Evolutionary conservation across 2,113 vertebrate genomes (phyloP).

Genomic region (Phylloscopus whistleri): DNA sequence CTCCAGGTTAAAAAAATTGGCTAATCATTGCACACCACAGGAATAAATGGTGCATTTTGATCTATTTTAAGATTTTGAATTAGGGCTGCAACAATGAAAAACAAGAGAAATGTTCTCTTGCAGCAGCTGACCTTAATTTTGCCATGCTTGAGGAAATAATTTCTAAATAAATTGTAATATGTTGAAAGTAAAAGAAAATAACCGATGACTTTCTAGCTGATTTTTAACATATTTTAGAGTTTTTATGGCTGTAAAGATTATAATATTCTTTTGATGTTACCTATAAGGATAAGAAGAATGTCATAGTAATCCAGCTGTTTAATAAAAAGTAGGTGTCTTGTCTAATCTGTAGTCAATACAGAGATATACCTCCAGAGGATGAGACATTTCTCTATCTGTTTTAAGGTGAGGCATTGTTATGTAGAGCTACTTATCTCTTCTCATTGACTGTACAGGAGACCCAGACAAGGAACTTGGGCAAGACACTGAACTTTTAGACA

Average conservation of each 20-base stretch:
- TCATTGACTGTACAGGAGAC: neutral
- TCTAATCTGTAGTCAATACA: neutral
- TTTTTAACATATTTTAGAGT: neutral
- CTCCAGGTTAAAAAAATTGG: neutral
- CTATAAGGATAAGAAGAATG: neutral
- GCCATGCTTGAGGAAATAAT: neutral
- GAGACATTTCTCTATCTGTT: neutral
- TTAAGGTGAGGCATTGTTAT: neutral
- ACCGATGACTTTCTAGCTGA: neutral
- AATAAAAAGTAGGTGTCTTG: neutral
- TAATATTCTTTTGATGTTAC: neutral
- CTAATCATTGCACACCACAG: neutral
- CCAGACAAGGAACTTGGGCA: neutral
- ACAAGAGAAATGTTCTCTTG: neutral
- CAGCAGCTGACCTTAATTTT: neutral
- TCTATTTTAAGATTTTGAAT: neutral
- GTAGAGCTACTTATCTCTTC: neutral
- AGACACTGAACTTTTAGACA: neutral
- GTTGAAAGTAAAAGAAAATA: neutral
- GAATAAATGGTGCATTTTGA: neutral
- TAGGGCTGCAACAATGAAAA: neutral
- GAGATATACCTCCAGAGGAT: neutral
- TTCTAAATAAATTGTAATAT: neutral
- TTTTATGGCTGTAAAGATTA: neutral
- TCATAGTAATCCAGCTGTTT: neutral